Conservation (phyloP, 2,113 vertebrate species). For the Danionella cerebrum region DNA sequence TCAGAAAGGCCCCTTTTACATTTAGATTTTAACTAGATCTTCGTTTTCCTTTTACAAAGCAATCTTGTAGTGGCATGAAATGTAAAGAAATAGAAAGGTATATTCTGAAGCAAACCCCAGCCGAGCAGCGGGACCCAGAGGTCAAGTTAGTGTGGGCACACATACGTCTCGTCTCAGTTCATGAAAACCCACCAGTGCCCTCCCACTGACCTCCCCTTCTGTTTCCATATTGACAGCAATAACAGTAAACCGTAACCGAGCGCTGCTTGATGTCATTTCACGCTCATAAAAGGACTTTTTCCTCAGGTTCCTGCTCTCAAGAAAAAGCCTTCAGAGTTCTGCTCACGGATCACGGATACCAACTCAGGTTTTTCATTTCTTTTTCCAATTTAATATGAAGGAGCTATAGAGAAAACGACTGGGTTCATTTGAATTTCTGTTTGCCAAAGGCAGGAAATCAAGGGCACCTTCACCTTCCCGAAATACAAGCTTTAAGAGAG, state of each 20-base stretch:
- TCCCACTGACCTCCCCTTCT: conserved; percentile 3
- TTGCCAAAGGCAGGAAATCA: background rate
- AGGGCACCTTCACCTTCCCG: conserved; percentile 6
- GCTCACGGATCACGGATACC: conserved; percentile 2
- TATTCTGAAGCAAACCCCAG: conserved; percentile 14
- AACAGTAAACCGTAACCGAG: background rate
- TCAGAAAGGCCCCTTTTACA: no score
- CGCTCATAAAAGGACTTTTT: background rate
- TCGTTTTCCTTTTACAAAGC: no score
- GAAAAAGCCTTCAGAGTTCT: background rate
- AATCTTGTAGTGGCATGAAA: no score
- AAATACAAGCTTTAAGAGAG: background rate
- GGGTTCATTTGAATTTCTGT: conserved; percentile 5
- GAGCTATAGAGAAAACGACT: conserved; percentile 1
- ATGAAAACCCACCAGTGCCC: background rate
- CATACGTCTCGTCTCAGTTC: background rate
- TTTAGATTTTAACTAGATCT: no score
- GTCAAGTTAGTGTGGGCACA: conserved; percentile 3
- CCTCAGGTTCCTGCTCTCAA: background rate
- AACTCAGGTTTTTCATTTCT: conserved; percentile 19
- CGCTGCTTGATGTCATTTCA: background rate
- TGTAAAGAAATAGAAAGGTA: no score
- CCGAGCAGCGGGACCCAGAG: background rate
- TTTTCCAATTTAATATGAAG: conserved; percentile 9
- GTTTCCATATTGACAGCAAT: conserved; percentile 21